Evolutionary conservation across 2,888 invertebrate genomes (phyloP), one percentile per base, ranked within the genome.

Genomic region (Erpobdella octoculata): DNA sequence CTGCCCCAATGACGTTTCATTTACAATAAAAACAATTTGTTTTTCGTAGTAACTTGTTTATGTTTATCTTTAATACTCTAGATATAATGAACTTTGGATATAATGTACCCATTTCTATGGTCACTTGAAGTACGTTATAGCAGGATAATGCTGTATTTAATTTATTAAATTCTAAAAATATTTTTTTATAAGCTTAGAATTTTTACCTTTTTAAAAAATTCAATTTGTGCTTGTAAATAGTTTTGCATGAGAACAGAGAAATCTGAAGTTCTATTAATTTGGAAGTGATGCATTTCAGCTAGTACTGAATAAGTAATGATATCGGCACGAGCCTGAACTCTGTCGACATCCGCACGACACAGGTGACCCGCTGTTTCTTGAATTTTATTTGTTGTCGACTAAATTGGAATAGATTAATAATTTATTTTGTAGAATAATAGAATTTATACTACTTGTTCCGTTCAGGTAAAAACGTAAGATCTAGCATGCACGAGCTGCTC

Each of bases 211-310:
- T 91, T 89, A 85, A 96, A 95, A 85, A 96, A 97, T 70, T 87
- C 87, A 41, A 96, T 91, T 85, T 97, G 96, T 79, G 92, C 91
- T 75, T 86, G 87, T 73, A 97, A 86, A 82, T 92, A 95, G 74
- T 87, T 88, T 81, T 91, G 90, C 88, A 96, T 90, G 66, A 92
- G 89, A 71, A 87, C 86, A 80, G 90, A 91, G 78, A 93, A 87
- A 85, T 97, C 94, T 53, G 87, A 87, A 62, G 91, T 90, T 76
- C 81, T 94, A 93, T 35, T n/a, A 21, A 86, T 84, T 81, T 93
- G 92, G 82, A 97, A 95, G 83, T 96, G 93, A 78, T 90, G 89
- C 78, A 96, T 89, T 86, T 98, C 97, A 71, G 96, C 94, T 82
- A 96, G 87, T 74, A 93, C 88, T 1, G 93, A 89, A 81, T 94